Evolutionary conservation across 1,140 invertebrate species (phyloP), one percentile per base, ranked within the genome.

Genomic region (Daktulosphaira vitifoliae): DNA sequence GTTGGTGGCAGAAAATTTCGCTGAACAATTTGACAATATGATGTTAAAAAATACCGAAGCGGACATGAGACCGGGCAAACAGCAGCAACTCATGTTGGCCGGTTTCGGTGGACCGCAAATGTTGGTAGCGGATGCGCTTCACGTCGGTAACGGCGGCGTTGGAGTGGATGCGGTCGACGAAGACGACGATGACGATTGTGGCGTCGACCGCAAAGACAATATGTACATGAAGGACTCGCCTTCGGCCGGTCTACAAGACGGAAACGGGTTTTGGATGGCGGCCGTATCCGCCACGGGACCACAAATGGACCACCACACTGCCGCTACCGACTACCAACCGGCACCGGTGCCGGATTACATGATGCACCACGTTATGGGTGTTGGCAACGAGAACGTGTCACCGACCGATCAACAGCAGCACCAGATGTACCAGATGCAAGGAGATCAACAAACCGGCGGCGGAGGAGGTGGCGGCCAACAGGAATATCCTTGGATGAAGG

Each of bases 401-500:
- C 42, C 56, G 76, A 85, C 82, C 72, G 83, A 82, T 62, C 70
- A 70, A 18, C 68, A 65, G 44, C 53, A 69, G 44, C 68, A 67
- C 26, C 50, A 64, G 16, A 62, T 66, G 62, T 66, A 59, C 46
- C 38, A 56, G 25, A 68, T 68, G 66, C 37, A 38, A n/a, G 64
- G 39, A 4, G 50, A 64, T 11, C 65, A 66, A 26, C 62, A 49
- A 38, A 59, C 49, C 3, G 68, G 65, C n/a, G 73, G 20, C 81
- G 79, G 74, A 80, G 76, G 64, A 87, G n/a, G n/a, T n/a, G 42
- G 42, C 18, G 56, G 56, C 42, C 56, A 93, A 51, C 89, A 90
- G 20, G 91, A 95, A 72, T 96, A 93, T 75, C 90, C 92, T 1
- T 96, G 92, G 92, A 95, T 96, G 92, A 95, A 95, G 74, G 92